Evolutionary conservation across 2,113 vertebrate species (phyloP).

Genomic region (Shinisaurus crocodilurus): DNA sequence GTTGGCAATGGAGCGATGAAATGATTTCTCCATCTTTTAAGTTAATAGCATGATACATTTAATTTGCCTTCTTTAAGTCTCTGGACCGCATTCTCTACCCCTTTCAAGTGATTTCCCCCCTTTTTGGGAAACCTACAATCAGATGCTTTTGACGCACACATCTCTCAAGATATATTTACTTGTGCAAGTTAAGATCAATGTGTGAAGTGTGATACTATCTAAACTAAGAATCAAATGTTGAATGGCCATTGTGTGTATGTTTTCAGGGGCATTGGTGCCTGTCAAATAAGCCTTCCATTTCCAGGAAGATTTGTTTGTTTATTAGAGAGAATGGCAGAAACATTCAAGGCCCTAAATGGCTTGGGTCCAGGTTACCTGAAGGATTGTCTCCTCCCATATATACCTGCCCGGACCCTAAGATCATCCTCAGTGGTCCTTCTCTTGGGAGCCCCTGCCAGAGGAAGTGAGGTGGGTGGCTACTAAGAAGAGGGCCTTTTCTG

Average conservation of each 20-base stretch:
- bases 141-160: slow-evolving; percentile 66
- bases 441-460: too few relatives aligned
- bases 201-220: slow-evolving; percentile 48
- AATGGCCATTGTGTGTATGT: background rate
- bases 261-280: slow-evolving; percentile 4
- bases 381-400: too few relatives aligned
- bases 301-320: background rate
- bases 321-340: background rate
- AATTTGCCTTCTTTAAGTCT: slow-evolving; percentile 36
- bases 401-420: too few relatives aligned
- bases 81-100: slow-evolving; percentile 43
- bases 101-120: slow-evolving; percentile 50
- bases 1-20: slow-evolving; percentile 60
- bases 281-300: slow-evolving; percentile 1
- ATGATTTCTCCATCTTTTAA: slow-evolving; percentile 63
- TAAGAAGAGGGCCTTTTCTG: too few relatives aligned
- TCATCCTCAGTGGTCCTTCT: too few relatives aligned
- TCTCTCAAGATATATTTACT: slow-evolving; percentile 51
- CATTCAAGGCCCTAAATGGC: too few relatives aligned
- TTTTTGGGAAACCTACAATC: slow-evolving; percentile 51
- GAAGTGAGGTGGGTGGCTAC: too few relatives aligned
- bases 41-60: slow-evolving; percentile 54
- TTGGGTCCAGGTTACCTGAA: too few relatives aligned
- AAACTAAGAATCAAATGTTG: slow-evolving; percentile 41
- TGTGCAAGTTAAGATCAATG: slow-evolving; percentile 47